These are phyloP conservation scores for Theonella swinhoei DNA, from an alignment of 37 sponge, comb jelly and placozoan species.

Conservation along the genomic window DNA sequence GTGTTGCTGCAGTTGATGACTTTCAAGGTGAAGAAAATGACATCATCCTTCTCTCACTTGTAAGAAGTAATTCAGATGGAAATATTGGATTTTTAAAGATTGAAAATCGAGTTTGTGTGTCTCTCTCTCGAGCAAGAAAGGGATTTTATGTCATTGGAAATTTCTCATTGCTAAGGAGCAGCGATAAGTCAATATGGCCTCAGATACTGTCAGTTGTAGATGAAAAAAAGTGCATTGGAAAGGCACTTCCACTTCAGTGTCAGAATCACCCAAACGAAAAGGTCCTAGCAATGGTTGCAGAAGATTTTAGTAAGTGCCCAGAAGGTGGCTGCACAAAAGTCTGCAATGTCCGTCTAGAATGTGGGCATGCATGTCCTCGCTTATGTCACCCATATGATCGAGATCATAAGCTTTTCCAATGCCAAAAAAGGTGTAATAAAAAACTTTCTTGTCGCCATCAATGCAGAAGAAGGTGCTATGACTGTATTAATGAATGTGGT, in stretches of 20 bases:
- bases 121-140: conserved; percentile 91
- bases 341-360: conserved; percentile 61
- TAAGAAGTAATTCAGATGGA: conserved; percentile 49
- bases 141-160: conserved; percentile 95
- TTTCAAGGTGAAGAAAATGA: conserved; percentile 99
- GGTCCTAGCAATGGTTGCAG: conserved; percentile 11
- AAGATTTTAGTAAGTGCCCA: conserved; percentile 67
- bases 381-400: conserved; percentile 74
- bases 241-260: conserved; percentile 66
- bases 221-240: conserved; percentile 32
- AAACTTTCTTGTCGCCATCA: conserved; percentile 72
- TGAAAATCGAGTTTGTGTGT: conserved; percentile 91
- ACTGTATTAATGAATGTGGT: conserved; percentile 44
- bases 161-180: conserved; percentile 54
- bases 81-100: conserved; percentile 84
- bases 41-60: conserved; percentile 86
- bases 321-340: conserved; percentile 74
- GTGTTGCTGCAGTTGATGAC: conserved; percentile 78
- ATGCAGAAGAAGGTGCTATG: conserved; percentile 67
- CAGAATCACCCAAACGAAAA: conserved; percentile 70
- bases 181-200: conserved; percentile 70
- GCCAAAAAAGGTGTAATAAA: conserved; percentile 63
- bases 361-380: conserved; percentile 73
- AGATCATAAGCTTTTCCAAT: conserved; percentile 60
- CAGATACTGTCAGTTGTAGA: conserved; percentile 54